Evolutionary conservation across 2,888 invertebrate species (phyloP), one percentile per base, ranked within the genome.

Genomic region (Hydroisotoma schaefferi): DNA sequence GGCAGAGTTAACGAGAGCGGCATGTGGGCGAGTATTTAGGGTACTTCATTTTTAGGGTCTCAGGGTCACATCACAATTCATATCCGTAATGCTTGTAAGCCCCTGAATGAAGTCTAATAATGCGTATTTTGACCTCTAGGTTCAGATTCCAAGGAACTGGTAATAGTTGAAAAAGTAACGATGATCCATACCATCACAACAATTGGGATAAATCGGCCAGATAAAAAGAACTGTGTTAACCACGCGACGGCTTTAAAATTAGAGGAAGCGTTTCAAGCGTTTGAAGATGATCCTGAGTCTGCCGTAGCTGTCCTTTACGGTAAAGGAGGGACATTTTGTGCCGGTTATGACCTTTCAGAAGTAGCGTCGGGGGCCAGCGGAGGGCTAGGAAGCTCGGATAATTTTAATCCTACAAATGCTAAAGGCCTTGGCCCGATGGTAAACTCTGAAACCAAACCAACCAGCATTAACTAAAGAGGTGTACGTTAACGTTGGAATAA

Each of bases 281-380:
- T 94, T 78, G 93, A 97, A 68, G 81, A 84, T 26, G 90, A 94
- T 75, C 77, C 82, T 0, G 78, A 81, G 0, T 80, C 87, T 0
- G 78, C 81, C 63, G 87, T 87, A 2, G 87, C 88, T 5, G 85
- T 97, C 2, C 78, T 97, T 2, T 84, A 93, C 76, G 97, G 97
- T 10, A 83, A 85, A 74, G 93, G 94, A 20, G 94, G 94, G 0
- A 89, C 87, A 57, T 97, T 97, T 77, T 94, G 93, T 77, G 85
- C 94, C 2, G 97, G 97, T 0, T 91, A 87, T 76, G 94, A 97
- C 77, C 81, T 95, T 51, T 81, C 85, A 51, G 89, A 92, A 74
- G 79, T 94, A 58, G 78, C 83, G 68, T 27, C 43, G 27, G 59
- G 38, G 22, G 29, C 18, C 1, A 20, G 1, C 2, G 47, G 33